Evolutionary conservation across 2,113 vertebrate genomes (phyloP), one percentile per base, ranked within the genome.

Genomic region (Dolichotis patagonum): DNA sequence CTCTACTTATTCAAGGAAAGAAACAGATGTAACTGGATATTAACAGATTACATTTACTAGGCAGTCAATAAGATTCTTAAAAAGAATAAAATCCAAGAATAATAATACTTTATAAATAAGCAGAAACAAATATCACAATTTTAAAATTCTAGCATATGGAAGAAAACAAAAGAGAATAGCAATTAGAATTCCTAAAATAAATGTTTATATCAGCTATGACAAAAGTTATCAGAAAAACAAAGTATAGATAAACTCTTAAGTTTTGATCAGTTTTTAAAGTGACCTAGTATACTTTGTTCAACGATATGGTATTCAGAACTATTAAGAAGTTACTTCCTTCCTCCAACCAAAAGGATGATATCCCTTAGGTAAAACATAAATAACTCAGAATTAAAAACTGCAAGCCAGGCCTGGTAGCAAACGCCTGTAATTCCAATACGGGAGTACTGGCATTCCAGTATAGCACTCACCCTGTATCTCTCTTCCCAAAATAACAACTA

Each of bases 261-360:
- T 86, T 95, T 85, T 75, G 73, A 41, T 81, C 77, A 95, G n/a
- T 14, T 97, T 96, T 94, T 92, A 94, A 94, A 96, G 43, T 77
- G 65, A 81, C 17, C 24, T 88, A 86, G 56, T 41, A 73, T 62
- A 81, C 26, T 91, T 46, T 83, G 54, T 69, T 87, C 73, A 71
- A 58, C 14, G 13, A 35, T 60, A 69, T 30, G 7, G 82, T 77
- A 90, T 87, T 83, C 30, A 85, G 32, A 91, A 88, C 14, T 73
- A 78, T 84, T 89, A 83, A 85, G 26, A 14, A 91, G 10, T 93
- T 96, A 75, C 30, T 78, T 92, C 38, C 38, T 88, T 75, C 52
- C 28, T 77, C 71, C 49, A 77, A 85, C 38, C 84, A 90, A n/a
- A 88, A 12, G 20, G 41, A 12, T 78, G 22, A 4, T 88, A 41